These are phyloP conservation scores for Aphrophora alni DNA, from an alignment of 2,888 invertebrate genomes.

Conservation along the genomic window DNA sequence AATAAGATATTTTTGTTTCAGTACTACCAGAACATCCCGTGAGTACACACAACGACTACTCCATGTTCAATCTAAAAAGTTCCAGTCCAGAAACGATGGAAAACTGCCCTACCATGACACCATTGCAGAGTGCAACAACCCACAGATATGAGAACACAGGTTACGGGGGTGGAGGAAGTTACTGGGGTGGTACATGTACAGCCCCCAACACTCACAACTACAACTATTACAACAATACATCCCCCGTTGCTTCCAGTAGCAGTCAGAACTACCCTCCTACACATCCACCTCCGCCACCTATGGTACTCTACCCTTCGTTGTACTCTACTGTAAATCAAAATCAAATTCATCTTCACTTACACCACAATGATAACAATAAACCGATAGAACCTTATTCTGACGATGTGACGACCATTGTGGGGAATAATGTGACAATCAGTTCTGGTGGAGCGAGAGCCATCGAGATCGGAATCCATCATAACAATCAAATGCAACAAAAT, in stretches of 20 bases:
- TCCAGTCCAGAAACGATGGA: conserved; percentile 31
- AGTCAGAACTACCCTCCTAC: conserved; percentile 43
- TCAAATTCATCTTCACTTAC: conserved; percentile 82
- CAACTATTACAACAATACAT: conserved; percentile 70
- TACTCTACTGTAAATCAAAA: conserved; percentile 87
- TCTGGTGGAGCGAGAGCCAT: conserved; percentile 47
- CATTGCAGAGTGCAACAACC: conserved; percentile 53
- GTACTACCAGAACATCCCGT: conserved; percentile 30
- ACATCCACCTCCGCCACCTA: conserved; percentile 61
- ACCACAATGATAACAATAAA: conserved; percentile 61
- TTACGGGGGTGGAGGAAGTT: conserved; percentile 28
- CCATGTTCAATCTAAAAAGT: conserved; percentile 46
- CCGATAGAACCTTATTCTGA: conserved; percentile 44
- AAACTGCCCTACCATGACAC: conserved; percentile 1
- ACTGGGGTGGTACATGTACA: conserved; percentile 41
- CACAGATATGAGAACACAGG: conserved; percentile 64
- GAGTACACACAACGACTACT: conserved; percentile 29
- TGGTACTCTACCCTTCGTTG: conserved; percentile 78
- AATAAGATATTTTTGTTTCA: conserved; percentile 26
- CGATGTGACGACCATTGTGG: conserved; percentile 51
- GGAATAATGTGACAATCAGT: conserved; percentile 51
- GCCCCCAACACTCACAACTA: conserved; percentile 64
- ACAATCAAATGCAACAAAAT: conserved; percentile 38
- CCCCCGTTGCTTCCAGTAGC: conserved; percentile 30
- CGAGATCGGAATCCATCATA: conserved; percentile 51